A percentile compares a stretch with the other conserved stretches of the same genome.
phyloP scores from a whole-genome alignment of 2,797 vertebrate genomes.

The Acridotheres tristis region DNA sequence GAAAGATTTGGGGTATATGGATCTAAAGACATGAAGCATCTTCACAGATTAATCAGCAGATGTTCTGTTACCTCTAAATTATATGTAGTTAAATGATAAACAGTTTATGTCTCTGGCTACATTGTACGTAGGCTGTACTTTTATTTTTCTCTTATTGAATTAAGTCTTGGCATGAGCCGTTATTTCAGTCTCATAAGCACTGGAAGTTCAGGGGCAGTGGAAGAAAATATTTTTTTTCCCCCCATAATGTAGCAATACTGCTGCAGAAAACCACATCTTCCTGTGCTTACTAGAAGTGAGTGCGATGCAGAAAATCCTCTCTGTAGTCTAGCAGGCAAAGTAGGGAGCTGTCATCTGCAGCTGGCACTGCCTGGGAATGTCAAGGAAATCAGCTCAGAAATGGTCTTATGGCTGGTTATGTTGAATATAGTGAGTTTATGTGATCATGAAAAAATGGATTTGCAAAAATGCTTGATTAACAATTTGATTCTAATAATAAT shows the following conservation, averaged over 20 bases:
- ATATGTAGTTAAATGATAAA: not conserved
- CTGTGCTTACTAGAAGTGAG: not conserved
- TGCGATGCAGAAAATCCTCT: not conserved
- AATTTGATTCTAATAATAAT: not conserved
- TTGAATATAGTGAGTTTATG: not conserved
- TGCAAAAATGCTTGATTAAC: not conserved
- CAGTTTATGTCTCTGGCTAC: not conserved
- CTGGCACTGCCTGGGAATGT: not conserved
- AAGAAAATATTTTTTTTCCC: not conserved
- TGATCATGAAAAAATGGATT: not conserved
- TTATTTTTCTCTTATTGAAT: not conserved
- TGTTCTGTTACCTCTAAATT: not conserved
- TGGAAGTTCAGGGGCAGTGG: not conserved
- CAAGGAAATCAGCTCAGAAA: not conserved
- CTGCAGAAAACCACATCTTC: not conserved
- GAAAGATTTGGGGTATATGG: not conserved
- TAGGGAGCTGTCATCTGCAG: not conserved
- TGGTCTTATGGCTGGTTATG: not conserved
- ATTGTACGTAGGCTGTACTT: not conserved
- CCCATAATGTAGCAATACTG: not conserved
- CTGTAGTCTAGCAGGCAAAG: not conserved
- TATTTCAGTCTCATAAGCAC: not conserved
- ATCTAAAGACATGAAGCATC: not conserved
- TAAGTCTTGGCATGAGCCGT: not conserved
- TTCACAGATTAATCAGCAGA: not conserved